Evolutionary conservation across 2,113 vertebrate species (phyloP), one percentile per base, ranked within the genome.

Genomic region (Coryphaenoides rupestris): DNA sequence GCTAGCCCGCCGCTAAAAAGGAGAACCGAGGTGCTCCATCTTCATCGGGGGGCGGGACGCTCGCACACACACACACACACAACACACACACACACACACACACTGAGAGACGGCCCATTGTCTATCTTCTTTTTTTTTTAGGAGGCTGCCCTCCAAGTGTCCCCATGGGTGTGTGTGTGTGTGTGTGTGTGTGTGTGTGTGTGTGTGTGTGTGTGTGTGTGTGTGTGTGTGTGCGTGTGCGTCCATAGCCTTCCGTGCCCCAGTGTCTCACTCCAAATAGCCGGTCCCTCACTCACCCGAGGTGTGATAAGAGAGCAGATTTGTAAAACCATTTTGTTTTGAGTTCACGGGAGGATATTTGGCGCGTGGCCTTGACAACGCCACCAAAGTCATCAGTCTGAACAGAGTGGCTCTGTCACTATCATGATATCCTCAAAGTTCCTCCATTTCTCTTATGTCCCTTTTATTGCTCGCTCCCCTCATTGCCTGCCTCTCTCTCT

Each of bases 321-420:
- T 79, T 87, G 77, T 83, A 76, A 82, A 83, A 80, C 60, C 66
- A 70, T 81, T 76, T 85, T 81, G 77, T 85, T 63, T 76, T 66
- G 77, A 84, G 75, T 80, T 77, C 40, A 71, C 56, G 78, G 72
- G 83, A 76, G 67, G 58, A 77, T 68, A 80, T 81, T 83, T 90
- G 86, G 86, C 86, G 82, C 49, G 71, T 78, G 82, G 84, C 87
- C 89, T 90, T 92, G 87, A 88, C 86, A 77, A 76, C 62, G 73
- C 72, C 73, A 79, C 75, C 78, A 88, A 88, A 89, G 90, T 91
- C 89, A 84, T 80, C 78, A 69, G 79, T 75, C 62, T 76, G 70
- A 73, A 69, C 58, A 68, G 61, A 72, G 71, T 50, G 70, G 69
- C 77, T 78, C 46, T 79, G 79, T 83, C 80, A 80, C 65, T 74